Evolutionary conservation across 2,113 vertebrate genomes (phyloP).

Genomic region (Rhinolophus ferrumequinum): DNA sequence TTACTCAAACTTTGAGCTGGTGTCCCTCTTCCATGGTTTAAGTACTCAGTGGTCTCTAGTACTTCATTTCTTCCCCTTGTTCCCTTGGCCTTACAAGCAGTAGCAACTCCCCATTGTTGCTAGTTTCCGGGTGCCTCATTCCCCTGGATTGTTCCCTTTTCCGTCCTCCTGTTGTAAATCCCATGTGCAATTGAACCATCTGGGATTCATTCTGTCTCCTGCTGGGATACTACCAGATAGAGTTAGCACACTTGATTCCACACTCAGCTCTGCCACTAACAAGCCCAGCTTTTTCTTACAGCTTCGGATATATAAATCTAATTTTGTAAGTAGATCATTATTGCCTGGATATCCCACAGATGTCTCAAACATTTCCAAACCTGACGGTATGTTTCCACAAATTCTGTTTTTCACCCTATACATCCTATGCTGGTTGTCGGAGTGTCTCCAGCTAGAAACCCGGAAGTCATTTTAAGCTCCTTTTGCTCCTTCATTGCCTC

Average conservation of each 20-base stretch:
- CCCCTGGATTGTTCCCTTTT: neutral
- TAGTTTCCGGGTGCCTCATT: neutral
- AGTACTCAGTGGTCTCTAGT: neutral
- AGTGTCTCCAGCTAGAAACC: neutral
- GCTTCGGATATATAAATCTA: neutral
- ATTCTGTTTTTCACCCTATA: neutral
- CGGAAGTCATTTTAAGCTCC: neutral
- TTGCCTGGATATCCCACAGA: neutral
- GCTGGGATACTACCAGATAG: no score
- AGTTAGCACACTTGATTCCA: neutral
- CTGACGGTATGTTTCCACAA: neutral
- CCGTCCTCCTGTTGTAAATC: neutral
- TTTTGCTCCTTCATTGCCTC: neutral
- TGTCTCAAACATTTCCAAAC: neutral
- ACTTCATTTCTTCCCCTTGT: neutral
- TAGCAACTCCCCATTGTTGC: neutral
- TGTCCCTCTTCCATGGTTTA: neutral
- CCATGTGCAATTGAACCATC: neutral
- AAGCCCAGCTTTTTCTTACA: neutral
- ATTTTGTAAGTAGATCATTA: neutral
- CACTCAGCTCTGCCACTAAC: neutral
- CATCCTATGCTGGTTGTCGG: neutral
- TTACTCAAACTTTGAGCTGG: neutral
- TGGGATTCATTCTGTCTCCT: neutral
- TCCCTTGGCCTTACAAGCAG: neutral